phyloP scores from a whole-genome alignment of 1,140 invertebrate genomes.

The Melipona quadrifasciata region DNA sequence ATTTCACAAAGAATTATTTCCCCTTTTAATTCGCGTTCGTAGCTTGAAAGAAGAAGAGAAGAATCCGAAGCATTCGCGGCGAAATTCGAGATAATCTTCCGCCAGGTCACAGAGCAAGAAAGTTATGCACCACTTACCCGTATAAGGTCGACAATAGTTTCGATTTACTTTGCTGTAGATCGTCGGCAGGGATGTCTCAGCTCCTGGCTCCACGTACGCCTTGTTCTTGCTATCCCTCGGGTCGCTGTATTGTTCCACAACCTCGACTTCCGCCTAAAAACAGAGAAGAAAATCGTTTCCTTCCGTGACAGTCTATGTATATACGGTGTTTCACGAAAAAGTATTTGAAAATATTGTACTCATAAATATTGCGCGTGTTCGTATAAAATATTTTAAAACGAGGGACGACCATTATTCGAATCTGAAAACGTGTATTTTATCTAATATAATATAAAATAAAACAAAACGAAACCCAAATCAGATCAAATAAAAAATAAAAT shows the following conservation, averaged over 20 bases:
- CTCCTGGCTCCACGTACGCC: conserved; percentile 76
- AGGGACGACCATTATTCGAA: no score
- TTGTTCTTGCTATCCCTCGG: conserved; percentile 82
- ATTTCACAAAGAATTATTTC: neutral
- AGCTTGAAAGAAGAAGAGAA: neutral
- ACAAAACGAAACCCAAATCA: no score
- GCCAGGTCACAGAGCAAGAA: neutral
- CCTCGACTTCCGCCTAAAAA: conserved; percentile 79
- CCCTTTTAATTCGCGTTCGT: neutral
- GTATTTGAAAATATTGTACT: no score
- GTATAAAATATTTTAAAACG: no score
- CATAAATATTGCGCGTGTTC: no score
- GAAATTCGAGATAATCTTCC: neutral
- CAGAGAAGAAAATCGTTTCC: conserved; percentile 50
- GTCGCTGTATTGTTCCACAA: conserved; percentile 81
- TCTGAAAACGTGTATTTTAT: no score
- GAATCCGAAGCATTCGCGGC: neutral
- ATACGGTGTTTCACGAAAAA: no score
- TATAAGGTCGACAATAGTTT: conserved; percentile 84
- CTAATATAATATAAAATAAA: no score
- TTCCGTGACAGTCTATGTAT: conserved; percentile 26
- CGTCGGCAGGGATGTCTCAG: conserved; percentile 78
- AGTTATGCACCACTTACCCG: conserved; percentile 76
- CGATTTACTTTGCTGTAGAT: conserved; percentile 83
- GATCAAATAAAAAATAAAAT: no score